Percentiles rank a stretch among this genome's conserved stretches.
Conservation (phyloP, 2,797 vertebrate genomes). For the Neomorphus geoffroyi region DNA sequence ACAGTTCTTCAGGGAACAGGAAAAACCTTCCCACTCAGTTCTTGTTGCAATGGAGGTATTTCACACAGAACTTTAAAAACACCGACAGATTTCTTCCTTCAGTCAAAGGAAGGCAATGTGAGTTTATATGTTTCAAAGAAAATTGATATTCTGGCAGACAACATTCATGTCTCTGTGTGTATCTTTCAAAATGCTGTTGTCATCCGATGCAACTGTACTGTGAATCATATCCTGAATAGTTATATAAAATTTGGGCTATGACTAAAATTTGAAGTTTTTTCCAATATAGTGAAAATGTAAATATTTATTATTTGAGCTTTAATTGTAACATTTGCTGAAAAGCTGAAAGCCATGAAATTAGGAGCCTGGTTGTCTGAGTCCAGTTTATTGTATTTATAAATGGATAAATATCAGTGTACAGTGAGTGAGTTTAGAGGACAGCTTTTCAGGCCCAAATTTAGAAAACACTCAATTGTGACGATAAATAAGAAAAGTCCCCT, state of each 20-base stretch:
- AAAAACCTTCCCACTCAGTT: constrained; percentile 53
- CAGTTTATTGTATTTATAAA: neutral
- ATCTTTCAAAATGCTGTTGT: constrained; percentile 33
- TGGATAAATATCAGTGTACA: neutral
- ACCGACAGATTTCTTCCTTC: constrained; percentile 52
- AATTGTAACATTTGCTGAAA: neutral
- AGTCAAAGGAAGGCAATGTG: neutral
- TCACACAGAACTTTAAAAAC: constrained; percentile 7
- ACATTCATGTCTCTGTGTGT: constrained; percentile 9
- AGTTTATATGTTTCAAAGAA: constrained; percentile 11
- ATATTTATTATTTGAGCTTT: neutral
- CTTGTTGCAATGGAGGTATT: neutral
- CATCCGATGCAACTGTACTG: neutral
- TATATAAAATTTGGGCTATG: neutral
- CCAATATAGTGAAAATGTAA: neutral
- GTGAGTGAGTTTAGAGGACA: neutral
- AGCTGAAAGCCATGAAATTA: neutral
- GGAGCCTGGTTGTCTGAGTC: neutral
- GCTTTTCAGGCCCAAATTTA: constrained; percentile 19
- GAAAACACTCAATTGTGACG: neutral
- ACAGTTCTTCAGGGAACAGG: constrained; percentile 25
- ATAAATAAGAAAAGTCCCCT: constrained; percentile 55
- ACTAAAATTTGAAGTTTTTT: neutral
- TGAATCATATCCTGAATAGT: constrained; percentile 13
- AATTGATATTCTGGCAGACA: constrained; percentile 48